These are phyloP conservation scores for Sphecodes monilicornis DNA, from an alignment of 2,888 invertebrate species.

Conservation along the genomic window DNA sequence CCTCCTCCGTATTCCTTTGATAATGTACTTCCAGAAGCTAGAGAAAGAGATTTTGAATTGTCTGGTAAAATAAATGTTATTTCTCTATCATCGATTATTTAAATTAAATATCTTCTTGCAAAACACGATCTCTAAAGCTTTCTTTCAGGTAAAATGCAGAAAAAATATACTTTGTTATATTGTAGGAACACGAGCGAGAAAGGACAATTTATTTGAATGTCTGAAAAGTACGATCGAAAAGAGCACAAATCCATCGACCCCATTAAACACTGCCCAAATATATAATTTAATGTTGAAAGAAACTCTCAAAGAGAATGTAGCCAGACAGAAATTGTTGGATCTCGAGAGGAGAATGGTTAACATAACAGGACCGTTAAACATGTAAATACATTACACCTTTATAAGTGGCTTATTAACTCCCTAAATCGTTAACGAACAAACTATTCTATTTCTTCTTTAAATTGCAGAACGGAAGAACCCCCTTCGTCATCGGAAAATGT, in stretches of 20 bases:
- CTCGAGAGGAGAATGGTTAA: neutral
- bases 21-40: conserved; percentile 23
- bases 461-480: conserved; percentile 24
- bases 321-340: conserved; percentile 23
- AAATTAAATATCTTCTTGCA: neutral
- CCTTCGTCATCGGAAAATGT: conserved; percentile 32
- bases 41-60: conserved; percentile 18
- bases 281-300: conserved; percentile 43
- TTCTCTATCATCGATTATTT: neutral
- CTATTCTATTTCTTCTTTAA: neutral
- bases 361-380: neutral
- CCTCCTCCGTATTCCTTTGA: conserved; percentile 22
- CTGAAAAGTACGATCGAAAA: conserved; percentile 36
- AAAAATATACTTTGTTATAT: neutral
- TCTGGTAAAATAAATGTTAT: conserved; percentile 20
- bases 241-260: neutral
- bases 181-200: conserved; percentile 11
- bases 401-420: neutral
- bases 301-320: conserved; percentile 31
- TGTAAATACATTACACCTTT: conserved; percentile 11
- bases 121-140: neutral
- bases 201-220: conserved; percentile 41
- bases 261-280: conserved; percentile 39
- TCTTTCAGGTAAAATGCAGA: neutral
- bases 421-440: neutral